Conservation (phyloP, 30 jellyfish, hydroid and myxozoan species). For the Turritopsis dohrnii region DNA sequence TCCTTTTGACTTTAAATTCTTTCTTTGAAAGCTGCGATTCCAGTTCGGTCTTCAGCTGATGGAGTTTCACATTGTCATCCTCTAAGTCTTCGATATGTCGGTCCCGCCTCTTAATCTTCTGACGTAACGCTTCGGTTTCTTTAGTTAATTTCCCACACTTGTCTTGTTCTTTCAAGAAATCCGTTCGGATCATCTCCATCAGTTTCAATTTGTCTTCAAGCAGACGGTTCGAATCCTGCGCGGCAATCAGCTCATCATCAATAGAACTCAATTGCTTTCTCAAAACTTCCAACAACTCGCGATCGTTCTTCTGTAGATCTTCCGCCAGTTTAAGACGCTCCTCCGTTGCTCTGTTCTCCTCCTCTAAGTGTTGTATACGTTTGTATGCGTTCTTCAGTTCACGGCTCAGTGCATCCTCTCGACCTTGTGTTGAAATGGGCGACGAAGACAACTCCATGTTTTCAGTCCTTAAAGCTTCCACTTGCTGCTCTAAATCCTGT, state of each 20-base stretch:
- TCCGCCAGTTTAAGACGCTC: conserved; percentile 79
- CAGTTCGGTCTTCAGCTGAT: conserved; percentile 65
- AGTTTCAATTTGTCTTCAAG: conserved; percentile 50
- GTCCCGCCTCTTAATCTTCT: conserved; percentile 70
- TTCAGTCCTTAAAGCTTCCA: conserved; percentile 37
- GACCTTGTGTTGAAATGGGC: conserved; percentile 36
- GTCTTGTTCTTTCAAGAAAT: conserved; percentile 59
- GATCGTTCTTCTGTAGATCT: conserved; percentile 75
- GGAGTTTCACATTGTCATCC: conserved; percentile 85
- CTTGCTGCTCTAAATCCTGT: conserved; percentile 70
- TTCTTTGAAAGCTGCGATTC: conserved; percentile 48
- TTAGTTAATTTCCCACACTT: conserved; percentile 37
- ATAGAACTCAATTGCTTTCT: conserved; percentile 55
- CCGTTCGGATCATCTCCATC: conserved; percentile 27
- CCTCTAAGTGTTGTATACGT: conserved; percentile 52
- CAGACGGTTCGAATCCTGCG: conserved; percentile 51
- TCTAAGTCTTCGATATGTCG: conserved; percentile 85
- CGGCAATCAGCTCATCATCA: conserved; percentile 48
- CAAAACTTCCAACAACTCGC: conserved; percentile 70
- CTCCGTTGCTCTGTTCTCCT: conserved; percentile 68
- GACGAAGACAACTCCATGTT: conserved; percentile 36
- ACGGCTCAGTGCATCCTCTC: conserved; percentile 40
- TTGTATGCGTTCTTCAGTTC: conserved; percentile 57
- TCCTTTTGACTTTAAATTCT: conserved; percentile 31
- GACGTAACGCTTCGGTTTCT: conserved; percentile 62